phyloP scores from a whole-genome alignment of 2,888 invertebrate genomes.

The Callyntrura guangdongensis region DNA sequence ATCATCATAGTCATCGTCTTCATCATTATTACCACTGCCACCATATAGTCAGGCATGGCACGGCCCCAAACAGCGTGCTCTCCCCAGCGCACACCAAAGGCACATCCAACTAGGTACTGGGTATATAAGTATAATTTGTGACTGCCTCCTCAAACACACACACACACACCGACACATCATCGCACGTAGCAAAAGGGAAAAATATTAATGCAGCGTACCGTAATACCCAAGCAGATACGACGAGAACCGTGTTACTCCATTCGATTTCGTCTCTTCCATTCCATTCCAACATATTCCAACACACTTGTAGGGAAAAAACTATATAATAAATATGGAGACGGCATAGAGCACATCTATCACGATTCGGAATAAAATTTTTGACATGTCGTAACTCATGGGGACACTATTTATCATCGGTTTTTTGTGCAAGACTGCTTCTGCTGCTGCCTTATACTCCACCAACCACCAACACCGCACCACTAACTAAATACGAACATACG shows the following conservation, averaged over 20 bases:
- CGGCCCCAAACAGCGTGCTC: slow-evolving; percentile 57
- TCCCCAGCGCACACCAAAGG: not conserved
- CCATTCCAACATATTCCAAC: slow-evolving; percentile 39
- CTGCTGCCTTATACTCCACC: slow-evolving; percentile 65
- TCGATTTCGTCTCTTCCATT: not conserved
- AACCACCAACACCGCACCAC: slow-evolving; percentile 63
- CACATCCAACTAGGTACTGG: slow-evolving; percentile 6
- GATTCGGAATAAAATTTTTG: slow-evolving; percentile 84
- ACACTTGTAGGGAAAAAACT: slow-evolving; percentile 61
- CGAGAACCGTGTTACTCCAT: slow-evolving; percentile 5
- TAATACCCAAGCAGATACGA: slow-evolving; percentile 17
- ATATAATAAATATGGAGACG: slow-evolving; percentile 82
- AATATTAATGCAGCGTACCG: slow-evolving; percentile 53
- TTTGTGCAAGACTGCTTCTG: slow-evolving; percentile 79
- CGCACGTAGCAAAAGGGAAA: slow-evolving; percentile 49
- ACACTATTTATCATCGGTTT: slow-evolving; percentile 83
- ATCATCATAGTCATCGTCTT: not conserved
- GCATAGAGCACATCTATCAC: slow-evolving; percentile 83
- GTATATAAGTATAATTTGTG: not conserved
- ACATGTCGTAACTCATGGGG: slow-evolving; percentile 83
- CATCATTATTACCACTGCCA: not conserved
- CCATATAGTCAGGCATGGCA: slow-evolving; percentile 34
- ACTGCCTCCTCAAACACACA: not conserved
- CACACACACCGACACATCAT: not conserved
- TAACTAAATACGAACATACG: slow-evolving; percentile 19